These are phyloP conservation scores for Asbolus verrucosus DNA, from an alignment of 1,140 invertebrate genomes.

Conservation along the genomic window DNA sequence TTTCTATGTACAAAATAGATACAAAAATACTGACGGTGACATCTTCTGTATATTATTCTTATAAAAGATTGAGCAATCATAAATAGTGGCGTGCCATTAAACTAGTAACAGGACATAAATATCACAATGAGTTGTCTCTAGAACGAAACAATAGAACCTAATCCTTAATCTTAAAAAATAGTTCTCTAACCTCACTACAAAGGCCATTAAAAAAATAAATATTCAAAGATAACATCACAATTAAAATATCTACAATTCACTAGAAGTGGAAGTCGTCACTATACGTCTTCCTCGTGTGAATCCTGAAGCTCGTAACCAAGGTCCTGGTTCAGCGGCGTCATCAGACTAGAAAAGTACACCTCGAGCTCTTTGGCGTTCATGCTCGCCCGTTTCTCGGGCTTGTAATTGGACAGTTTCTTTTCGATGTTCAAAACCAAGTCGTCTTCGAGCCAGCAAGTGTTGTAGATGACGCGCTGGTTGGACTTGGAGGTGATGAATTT, in stretches of 20 bases:
- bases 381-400: conserved; percentile 53
- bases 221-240: not conserved
- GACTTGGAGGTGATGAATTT: conserved; percentile 48
- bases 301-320: no score
- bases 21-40: conserved; percentile 32
- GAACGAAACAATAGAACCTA: conserved; percentile 20
- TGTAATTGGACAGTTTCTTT: conserved; percentile 56
- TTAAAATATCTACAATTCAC: conserved; percentile 19
- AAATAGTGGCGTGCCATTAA: conserved; percentile 33
- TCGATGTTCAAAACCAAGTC: conserved; percentile 55
- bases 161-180: conserved; percentile 19
- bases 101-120: conserved; percentile 9
- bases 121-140: conserved; percentile 27
- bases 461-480: conserved; percentile 12
- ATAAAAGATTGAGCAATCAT: conserved; percentile 30
- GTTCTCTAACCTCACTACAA: conserved; percentile 11
- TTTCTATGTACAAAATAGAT: conserved; percentile 23
- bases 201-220: conserved; percentile 10
- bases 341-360: conserved; percentile 60
- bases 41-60: conserved; percentile 1
- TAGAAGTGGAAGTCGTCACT: no score
- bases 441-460: conserved; percentile 57
- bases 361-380: conserved; percentile 60
- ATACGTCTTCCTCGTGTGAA: no score
- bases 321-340: conserved; percentile 59